Percentiles rank a stretch among this genome's conserved stretches.
Conservation (phyloP, 2,113 vertebrate species). For the Entomyzon cyanotis region DNA sequence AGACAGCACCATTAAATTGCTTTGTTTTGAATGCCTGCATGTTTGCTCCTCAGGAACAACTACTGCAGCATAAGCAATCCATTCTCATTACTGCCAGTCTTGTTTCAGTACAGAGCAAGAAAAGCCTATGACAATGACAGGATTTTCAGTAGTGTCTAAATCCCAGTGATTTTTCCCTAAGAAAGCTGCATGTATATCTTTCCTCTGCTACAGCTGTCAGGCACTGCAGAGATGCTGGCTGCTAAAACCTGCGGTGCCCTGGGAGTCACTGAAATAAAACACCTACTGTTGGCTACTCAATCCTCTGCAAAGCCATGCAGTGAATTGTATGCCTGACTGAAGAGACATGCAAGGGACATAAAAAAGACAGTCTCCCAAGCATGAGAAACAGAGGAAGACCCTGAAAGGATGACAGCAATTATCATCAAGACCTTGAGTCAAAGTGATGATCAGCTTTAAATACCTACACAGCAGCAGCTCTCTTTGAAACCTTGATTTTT, state of each 20-base stretch:
- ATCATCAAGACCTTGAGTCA: not conserved
- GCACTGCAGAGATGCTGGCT: not conserved
- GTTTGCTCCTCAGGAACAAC: not conserved
- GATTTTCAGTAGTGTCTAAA: not conserved
- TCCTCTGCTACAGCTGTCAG: not conserved
- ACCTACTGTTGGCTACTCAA: not conserved
- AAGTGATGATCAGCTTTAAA: not conserved
- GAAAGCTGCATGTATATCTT: not conserved
- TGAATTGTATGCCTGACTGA: not conserved
- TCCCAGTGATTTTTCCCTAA: not conserved
- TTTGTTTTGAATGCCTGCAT: not conserved
- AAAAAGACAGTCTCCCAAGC: not conserved
- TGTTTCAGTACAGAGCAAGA: not conserved
- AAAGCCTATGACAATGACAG: not conserved
- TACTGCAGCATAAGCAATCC: accelerated
- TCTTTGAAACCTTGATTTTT: not conserved
- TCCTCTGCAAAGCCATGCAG: not conserved
- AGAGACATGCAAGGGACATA: not conserved
- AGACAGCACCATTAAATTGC: not conserved
- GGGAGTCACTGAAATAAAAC: not conserved
- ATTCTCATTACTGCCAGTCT: not conserved
- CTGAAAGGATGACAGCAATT: not conserved
- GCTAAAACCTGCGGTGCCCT: not conserved
- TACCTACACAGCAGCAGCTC: not conserved
- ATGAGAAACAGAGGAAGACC: not conserved